Evolutionary conservation across 2,113 vertebrate genomes (phyloP), one percentile per base, ranked within the genome.

Genomic region (Sceloporus undulatus): DNA sequence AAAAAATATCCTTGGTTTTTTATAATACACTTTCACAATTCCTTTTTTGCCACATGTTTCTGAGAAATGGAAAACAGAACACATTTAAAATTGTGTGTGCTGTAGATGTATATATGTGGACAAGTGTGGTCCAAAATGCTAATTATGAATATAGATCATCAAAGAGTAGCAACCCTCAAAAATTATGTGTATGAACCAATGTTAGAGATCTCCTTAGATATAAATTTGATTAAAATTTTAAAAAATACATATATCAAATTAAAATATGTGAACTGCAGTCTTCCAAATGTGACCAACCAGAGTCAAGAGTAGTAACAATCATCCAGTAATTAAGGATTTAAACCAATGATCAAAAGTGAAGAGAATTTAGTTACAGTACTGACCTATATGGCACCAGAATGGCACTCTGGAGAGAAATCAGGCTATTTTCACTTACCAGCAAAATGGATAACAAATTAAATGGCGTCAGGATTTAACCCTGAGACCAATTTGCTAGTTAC

Each of bases 401-500:
- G 59, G 19, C 71, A 59, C n/a, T 54, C 71, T 59, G n/a, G 52
- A 71, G 52, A 54, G n/a, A 84, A 73, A 82, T 48, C 81, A 40
- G 38, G 29, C 34, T 75, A 38, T 34, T 74, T 75, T 85, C 70
- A 40, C 29, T 85, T 75, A 74, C 14, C n/a, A 34, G 48, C 29
- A 84, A 75, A 75, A 54, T 4, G 59, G 21, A 52, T 25, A 75
- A 85, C 25, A 34, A 75, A 85, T 85, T 75, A 40, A 75, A 75
- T 75, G 71, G 52, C 23, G n/a, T 85, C 83, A 75, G 73, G 71
- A 40, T 77, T 71, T 71, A 29, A 71, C 27, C 68, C 29, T 71
- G 68, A 71, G 68, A 71, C 68, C 68, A 71, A 71, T 29, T 71
- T 71, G 27, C 85, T 77, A 88, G 18, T 78, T 85, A 27, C 71